These are phyloP conservation scores for Dipus sagitta DNA, from an alignment of 2,797 vertebrate species.

Conservation along the genomic window DNA sequence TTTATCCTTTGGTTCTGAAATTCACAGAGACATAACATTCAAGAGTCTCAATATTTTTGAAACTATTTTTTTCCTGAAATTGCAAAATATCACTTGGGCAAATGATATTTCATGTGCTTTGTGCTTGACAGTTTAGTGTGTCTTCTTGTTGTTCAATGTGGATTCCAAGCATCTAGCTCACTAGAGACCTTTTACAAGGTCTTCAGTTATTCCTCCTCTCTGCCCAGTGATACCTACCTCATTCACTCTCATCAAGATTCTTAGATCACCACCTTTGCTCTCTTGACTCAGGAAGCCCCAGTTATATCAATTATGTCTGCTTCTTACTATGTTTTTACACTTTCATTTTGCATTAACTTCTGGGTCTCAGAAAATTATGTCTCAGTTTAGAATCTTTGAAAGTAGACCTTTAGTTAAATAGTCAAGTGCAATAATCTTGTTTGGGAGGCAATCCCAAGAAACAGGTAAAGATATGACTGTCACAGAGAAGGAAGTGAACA, in stretches of 20 bases:
- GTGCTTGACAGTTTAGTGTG: neutral
- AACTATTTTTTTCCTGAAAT: neutral
- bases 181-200: neutral
- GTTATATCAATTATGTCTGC: neutral
- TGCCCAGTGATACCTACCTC: neutral
- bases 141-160: neutral
- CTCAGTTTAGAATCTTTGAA: constrained; percentile 21
- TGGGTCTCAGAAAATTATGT: constrained; percentile 18
- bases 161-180: neutral
- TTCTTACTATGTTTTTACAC: neutral
- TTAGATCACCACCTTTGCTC: neutral
- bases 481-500: neutral
- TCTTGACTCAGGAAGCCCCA: neutral
- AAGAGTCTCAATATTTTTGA: neutral
- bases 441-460: neutral
- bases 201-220: neutral
- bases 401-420: neutral
- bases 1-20: constrained; percentile 9
- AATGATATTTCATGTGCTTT: neutral
- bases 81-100: neutral
- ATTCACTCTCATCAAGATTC: neutral
- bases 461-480: neutral
- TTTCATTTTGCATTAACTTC: constrained; percentile 16
- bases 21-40: constrained; percentile 23
- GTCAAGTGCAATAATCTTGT: neutral